Base-by-base conservation (phyloP, 1,140 invertebrate genomes). In the Drosophila ficusphila region DNA sequence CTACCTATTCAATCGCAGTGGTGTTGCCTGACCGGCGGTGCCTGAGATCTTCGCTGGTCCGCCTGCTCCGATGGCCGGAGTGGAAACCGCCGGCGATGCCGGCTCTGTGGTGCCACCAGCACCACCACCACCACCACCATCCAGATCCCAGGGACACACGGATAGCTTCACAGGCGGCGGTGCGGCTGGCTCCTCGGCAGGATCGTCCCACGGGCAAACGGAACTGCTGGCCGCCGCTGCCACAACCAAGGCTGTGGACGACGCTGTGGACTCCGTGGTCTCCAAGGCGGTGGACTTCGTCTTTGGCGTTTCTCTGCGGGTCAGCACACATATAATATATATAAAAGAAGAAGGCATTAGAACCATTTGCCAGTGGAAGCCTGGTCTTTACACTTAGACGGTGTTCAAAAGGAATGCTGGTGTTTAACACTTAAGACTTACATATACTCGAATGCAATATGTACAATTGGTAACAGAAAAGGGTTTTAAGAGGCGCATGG, bases 181-280 rank as follows among this genome's bases (percentile, higher is more conserved):
- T 3, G 38, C 42, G 3, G 51, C 49, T 72, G 70, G 92, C 76
- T 71, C 71, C 56, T 95, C 42, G 3, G 51, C 49, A 71, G 70
- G 92, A 75, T 71, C 71, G 58, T 95, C 95, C 95, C 95, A 95
- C 9, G 95, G 95, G 79, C 95, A 96, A 2, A 95, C 93, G 65
- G 95, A 94, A 91, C 94, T 94, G 71, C 54, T 61, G 19, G 41
- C 2, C 7, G 41, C 94, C 93, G n/a, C n/a, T 23, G 39, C 94
- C 93, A 75, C 79, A 93, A 36, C 56, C 21, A 60, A 16, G 9
- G 56, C 56, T 25, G 56, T 56, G 48, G 56, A 54, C 1, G 56
- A 58, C 64, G 95, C 94, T 91, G 94, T 93, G 76, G 92, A 91
- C 52, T 91, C 90, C 49, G 86, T 86, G 25, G 90, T 73, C 67